Percentiles rank a stretch among this genome's conserved stretches.
These are phyloP conservation scores for Tricholaema leucomelas DNA, from an alignment of 2,113 vertebrate genomes.

Conservation along the genomic window DNA sequence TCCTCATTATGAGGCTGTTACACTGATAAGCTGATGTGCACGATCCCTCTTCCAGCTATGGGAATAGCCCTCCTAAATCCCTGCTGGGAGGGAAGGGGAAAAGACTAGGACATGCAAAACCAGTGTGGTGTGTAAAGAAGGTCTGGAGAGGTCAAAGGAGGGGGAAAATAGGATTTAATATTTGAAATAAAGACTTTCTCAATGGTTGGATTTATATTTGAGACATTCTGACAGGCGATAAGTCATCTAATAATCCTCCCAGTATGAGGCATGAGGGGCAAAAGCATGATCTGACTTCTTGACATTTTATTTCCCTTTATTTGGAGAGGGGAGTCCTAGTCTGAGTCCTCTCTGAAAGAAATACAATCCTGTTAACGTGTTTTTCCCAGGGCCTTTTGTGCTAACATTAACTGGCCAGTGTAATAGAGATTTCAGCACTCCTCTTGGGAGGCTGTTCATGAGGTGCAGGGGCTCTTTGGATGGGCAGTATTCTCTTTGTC, in stretches of 20 bases:
- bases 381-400: not conserved
- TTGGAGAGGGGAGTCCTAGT: not conserved
- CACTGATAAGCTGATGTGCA: not conserved
- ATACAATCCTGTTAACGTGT: not conserved
- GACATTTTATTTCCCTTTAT: not conserved
- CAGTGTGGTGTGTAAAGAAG: not conserved
- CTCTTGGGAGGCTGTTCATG: not conserved
- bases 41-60: fast-evolving
- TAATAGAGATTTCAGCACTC: not conserved
- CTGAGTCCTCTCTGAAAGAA: not conserved
- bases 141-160: not conserved
- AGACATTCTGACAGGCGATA: not conserved
- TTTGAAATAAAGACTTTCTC: not conserved
- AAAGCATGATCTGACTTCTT: not conserved
- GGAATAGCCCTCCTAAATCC: not conserved
- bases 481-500: not conserved
- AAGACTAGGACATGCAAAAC: not conserved
- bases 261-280: fast-evolving
- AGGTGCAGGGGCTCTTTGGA: not conserved
- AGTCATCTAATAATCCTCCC: not conserved
- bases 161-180: not conserved
- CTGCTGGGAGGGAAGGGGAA: not conserved
- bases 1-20: not conserved
- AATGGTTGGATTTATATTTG: not conserved
- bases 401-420: not conserved